Conservation (phyloP, 2,888 invertebrate species). For the Spilarctia lutea region DNA sequence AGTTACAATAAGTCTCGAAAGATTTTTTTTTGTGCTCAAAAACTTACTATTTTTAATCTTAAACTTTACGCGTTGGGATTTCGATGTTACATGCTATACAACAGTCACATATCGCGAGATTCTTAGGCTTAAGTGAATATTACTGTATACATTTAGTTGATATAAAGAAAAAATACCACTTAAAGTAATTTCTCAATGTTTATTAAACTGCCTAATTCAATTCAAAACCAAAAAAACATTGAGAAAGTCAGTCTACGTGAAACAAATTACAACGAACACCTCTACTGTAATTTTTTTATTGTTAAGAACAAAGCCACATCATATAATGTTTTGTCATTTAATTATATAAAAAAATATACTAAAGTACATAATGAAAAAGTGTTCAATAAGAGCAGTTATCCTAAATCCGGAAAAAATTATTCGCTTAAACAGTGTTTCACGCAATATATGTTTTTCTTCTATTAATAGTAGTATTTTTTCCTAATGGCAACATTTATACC, state of each 20-base stretch:
- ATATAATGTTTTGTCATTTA: not conserved
- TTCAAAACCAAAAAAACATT: not conserved
- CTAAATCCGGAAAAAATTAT: not conserved
- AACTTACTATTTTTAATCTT: slow-evolving; percentile 43
- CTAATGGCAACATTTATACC: slow-evolving; percentile 25
- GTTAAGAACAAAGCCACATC: not conserved
- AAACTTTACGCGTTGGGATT: slow-evolving; percentile 55
- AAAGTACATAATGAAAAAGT: not conserved
- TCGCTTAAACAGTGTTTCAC: not conserved
- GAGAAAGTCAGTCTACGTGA: not conserved
- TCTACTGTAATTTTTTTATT: too few relatives aligned
- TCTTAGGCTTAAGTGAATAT: slow-evolving; percentile 35
- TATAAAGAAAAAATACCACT: slow-evolving; percentile 26
- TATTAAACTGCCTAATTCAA: not conserved
- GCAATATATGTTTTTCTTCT: not conserved
- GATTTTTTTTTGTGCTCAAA: slow-evolving; percentile 33
- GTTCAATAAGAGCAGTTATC: not conserved
- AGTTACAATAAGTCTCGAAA: slow-evolving; percentile 40
- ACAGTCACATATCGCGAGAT: slow-evolving; percentile 40
- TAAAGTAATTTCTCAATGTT: not conserved
- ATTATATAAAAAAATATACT: not conserved
- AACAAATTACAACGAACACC: not conserved
- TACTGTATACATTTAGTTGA: slow-evolving; percentile 25
- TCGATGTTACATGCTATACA: slow-evolving; percentile 50
- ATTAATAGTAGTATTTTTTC: slow-evolving; percentile 17